phyloP scores from a whole-genome alignment of 2,888 invertebrate species.

The Carterocephalus palaemon region DNA sequence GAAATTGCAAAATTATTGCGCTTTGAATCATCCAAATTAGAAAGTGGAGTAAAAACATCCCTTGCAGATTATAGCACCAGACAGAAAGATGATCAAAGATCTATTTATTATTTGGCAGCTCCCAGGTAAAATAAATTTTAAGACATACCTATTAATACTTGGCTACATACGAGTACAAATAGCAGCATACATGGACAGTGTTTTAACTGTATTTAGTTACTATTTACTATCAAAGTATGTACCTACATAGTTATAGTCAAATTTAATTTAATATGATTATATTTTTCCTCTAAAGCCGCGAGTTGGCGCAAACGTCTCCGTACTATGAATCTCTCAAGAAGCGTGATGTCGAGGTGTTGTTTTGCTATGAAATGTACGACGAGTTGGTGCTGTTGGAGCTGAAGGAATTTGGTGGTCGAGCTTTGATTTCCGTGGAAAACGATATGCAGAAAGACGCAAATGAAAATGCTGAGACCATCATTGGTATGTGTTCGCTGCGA shows the following conservation, averaged over 20 bases:
- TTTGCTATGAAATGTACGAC: constrained; percentile 98
- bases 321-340: constrained; percentile 96
- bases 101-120: constrained; percentile 95
- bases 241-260: too few relatives aligned
- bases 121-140: constrained; percentile 83
- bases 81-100: constrained; percentile 88
- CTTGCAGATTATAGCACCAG: constrained; percentile 88
- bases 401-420: constrained; percentile 86
- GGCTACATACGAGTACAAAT: too few relatives aligned
- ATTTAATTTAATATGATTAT: too few relatives aligned
- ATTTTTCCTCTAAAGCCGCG: constrained; percentile 90
- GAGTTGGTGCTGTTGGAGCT: constrained; percentile 95
- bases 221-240: too few relatives aligned
- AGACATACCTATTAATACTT: too few relatives aligned
- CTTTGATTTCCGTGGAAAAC: constrained; percentile 93
- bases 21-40: constrained; percentile 92
- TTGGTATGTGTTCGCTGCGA: too few relatives aligned
- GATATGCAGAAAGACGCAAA: constrained; percentile 89
- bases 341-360: constrained; percentile 93
- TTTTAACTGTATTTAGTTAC: too few relatives aligned
- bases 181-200: too few relatives aligned
- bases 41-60: constrained; percentile 84
- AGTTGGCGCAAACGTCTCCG: constrained; percentile 94
- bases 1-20: constrained; percentile 92
- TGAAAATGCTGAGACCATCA: constrained; percentile 76